Base-by-base conservation (phyloP, 2,797 vertebrate species). In the Rhinatrema bivittatum region DNA sequence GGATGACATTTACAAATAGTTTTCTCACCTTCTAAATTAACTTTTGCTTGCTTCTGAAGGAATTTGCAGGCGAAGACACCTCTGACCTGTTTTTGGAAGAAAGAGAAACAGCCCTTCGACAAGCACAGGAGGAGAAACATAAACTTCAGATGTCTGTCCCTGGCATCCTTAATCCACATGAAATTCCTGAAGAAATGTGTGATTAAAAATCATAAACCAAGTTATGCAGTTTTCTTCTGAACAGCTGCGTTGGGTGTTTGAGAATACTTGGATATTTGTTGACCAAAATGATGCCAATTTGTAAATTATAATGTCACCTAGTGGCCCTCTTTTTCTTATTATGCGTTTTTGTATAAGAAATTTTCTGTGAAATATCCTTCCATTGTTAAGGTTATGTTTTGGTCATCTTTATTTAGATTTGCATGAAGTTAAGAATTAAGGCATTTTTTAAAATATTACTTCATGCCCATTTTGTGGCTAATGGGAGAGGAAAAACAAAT, bases 121-220 rank as follows among this genome's bases (percentile, higher is more conserved):
- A 97, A 65, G 93, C 94, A 55, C 93, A 98, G 62, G 94, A 98
- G 71, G 94, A 98, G 70, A 98, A 98, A 68, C 94, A 96, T 86
- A 98, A 94, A 84, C 83, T 97, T 53, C 94, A 98, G 78, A 90
- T 97, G 91, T 98, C 94, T 10, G 94, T 98, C 53, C 94, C 94
- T 28, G 94, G 94, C 57, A 98, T 98, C 72, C 87, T 98, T 53
- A 98, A 98, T 87, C 94, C 94, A 75, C 93, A 98, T 38, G 94
- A 98, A 76, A 91, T 98, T 78, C 94, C 94, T 1, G 94, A 98
- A 85, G 95, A 98, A 81, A 97, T 98, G 93, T 98, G 93, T 52
- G 94, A 97, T 84, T 98, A 88, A 93, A 79, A 74, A 37, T 39
- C 31, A 68, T 53, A 72, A 76, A 79, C 58, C 62, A 58, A 72